Evolutionary conservation across 2,113 vertebrate genomes (phyloP), one percentile per base, ranked within the genome.

Genomic region (Dicerorhinus sumatrensis): DNA sequence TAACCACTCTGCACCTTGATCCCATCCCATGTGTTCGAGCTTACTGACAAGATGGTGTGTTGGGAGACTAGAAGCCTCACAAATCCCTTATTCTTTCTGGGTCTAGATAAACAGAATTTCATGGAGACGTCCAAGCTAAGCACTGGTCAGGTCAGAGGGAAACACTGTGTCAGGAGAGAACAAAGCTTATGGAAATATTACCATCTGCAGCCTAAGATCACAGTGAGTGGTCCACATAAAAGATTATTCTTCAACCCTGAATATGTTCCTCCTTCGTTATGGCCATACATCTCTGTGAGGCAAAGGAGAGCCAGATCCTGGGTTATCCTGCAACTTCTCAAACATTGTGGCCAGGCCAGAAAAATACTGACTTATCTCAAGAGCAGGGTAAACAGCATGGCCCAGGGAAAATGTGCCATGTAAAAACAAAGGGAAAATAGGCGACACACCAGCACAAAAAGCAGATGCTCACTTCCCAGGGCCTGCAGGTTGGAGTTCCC

Each of bases 61-160:
- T 82, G 31, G 36, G n/a, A 89, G 56, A 81, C 16, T 14, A 67
- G 29, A 72, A 72, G n/a, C 42, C 75, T 79, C 33, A 75, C 70
- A 92, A 92, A 83, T 1, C 20, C 39, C 39, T 75, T n/a, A 89
- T 69, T 81, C 39, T 84, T 80, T 89, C 73, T 83, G 56, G 5
- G 25, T 94, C 46, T 67, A 89, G 75, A 90, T 87, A 90, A 83
- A 95, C 96, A 93, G 20, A 75, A 87, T 70, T 77, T 75, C 46
- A 89, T 23, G 13, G 86, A 69, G 14, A 20, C 29, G n/a, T 82
- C 48, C 21, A 56, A 94, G 48, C 88, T 75, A 70, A 93, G n/a
- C 56, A 90, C 85, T 90, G 33, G 51, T 82, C 60, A 56, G 17
- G 65, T 80, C 54, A 62, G 69, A 92, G 76, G 77, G 63, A 96